phyloP scores from a whole-genome alignment of 2,797 vertebrate species.

The Tinamus major region DNA sequence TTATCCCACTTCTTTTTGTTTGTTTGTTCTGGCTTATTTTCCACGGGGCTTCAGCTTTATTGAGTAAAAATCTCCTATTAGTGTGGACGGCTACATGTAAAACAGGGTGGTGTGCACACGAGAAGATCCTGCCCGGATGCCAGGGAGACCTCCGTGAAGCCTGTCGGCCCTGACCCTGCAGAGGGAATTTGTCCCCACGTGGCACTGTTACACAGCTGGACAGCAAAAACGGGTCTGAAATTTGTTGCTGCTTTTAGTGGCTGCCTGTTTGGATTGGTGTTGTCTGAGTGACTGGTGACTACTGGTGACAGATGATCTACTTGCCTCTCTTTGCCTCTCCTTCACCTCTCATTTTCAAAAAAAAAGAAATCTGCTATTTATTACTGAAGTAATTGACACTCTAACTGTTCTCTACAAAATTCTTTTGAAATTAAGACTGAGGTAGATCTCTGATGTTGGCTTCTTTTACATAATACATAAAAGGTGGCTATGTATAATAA shows the following conservation, averaged over 20 bases:
- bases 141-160: background rate
- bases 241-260: background rate
- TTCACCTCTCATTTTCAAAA: background rate
- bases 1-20: background rate
- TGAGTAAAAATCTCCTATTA: background rate
- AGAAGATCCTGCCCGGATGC: background rate
- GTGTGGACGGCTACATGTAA: background rate
- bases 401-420: background rate
- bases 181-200: background rate
- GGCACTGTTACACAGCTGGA: background rate
- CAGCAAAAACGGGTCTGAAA: background rate
- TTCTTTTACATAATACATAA: slow-evolving; percentile 37
- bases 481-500: slow-evolving; percentile 9
- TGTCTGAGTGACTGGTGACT: background rate
- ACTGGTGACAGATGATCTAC: background rate
- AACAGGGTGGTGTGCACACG: background rate
- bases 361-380: background rate
- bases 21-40: background rate
- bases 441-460: background rate
- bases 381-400: background rate
- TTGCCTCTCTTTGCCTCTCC: background rate
- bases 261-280: background rate
- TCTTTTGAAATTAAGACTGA: slow-evolving; percentile 10
- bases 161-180: background rate
- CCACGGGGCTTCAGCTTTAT: background rate